Evolutionary conservation across 2,797 vertebrate genomes (phyloP), one percentile per base, ranked within the genome.

Genomic region (Columba guinea): DNA sequence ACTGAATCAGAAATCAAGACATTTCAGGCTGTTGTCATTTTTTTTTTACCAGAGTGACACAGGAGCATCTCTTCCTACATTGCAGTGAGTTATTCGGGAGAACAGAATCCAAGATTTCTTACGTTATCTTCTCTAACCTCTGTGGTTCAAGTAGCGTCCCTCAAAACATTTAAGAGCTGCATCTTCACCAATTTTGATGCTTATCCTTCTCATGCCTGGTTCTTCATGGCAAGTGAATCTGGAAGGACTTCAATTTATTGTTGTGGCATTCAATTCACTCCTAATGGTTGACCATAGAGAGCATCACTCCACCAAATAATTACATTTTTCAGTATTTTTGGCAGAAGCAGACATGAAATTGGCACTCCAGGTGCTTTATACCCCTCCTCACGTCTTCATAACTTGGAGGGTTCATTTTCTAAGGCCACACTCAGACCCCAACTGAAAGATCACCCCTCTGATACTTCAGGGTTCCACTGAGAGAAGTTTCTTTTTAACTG

Each of bases 1-100:
- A 83, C 59, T 76, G 81, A 94, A 89, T 92, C 53, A 90, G 88
- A 93, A 91, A 92, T 87, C 56, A 82, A 70, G 69, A 74, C 1
- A 7, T 82, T 85, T 77, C 84, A 94, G 65, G 69, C n/a, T 80
- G 56, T n/a, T 93, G 78, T 85, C 4, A 24, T 37, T 76, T 52
- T 44, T 68, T 28, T 71, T 2, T 60, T 63, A 19, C 41, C 55
- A 30, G 53, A 49, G 30, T 71, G 89, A n/a, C 75, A 77, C 13
- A 11, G 41, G 62, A 89, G 26, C 35, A 35, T 59, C 55, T 91
- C n/a, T 35, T 76, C 22, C 65, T 30, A 15, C 21, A 7, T 55
- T n/a, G n/a, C 44, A 41, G 4, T 13, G 41, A 64, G 28, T 63
- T 89, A 5, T 22, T 5, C 56, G 70, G n/a, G 52, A 77, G 73